Base-by-base conservation (phyloP, 1,140 invertebrate species). In the Achatina immaculata region DNA sequence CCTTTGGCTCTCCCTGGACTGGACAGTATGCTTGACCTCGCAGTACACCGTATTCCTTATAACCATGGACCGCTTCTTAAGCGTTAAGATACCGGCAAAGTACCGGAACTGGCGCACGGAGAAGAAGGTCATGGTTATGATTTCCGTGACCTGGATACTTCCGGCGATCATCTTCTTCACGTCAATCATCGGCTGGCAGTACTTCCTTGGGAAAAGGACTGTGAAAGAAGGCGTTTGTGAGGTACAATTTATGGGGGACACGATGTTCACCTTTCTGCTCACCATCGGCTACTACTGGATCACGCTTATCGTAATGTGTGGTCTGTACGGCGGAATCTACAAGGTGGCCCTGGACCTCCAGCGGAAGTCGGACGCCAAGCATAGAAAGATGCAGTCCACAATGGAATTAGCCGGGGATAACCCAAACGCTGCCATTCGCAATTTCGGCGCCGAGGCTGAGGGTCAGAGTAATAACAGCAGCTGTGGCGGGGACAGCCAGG, bases 271-370 rank as follows among this genome's bases (percentile, higher is more conserved):
- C 89, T 98, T 97, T 48, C 95, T 97, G 24, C 93, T 99, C 36
- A 99, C 99, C 75, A 98, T 99, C 83, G 96, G 95, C 38, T 99
- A 99, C 89, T 99, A 98, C 90, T 99, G 98, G 96, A 97, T 96
- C 0, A 99, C 98, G 0, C 83, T 92, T 1, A 36, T 89, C n/a
- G 87, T 92, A 0, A 92, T 92, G 90, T 87, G 86, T 43, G 83
- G 82, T 14, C 93, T 99, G 0, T 99, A 99, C 90, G 96, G 95
- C 62, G 97, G 98, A 1, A 99, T 99, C 87, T 99, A 99, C 91
- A 97, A 97, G 89, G 99, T 98, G n/a, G 98, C 98, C 0, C 97
- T 98, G 87, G 95, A 98, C 85, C 97, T 99, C 95, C 98, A 99
- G 88, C 96, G 97, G 88, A 99, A 99, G 90, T 98, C 97, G 80